Conservation (phyloP, 2,797 vertebrate genomes). For the Oreonectes daqikongensis region DNA sequence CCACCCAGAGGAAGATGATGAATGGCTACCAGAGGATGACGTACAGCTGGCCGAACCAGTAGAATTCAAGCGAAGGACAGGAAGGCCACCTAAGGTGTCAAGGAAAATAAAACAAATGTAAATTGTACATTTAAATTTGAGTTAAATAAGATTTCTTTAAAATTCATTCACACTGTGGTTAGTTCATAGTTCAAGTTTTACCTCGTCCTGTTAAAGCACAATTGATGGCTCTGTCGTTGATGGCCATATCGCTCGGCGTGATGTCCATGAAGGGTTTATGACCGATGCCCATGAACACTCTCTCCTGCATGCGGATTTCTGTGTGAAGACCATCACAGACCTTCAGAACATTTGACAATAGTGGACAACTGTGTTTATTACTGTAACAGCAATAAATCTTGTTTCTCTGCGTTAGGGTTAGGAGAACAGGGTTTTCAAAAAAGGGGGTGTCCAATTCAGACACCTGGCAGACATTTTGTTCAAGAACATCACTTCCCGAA, state of each 20-base stretch:
- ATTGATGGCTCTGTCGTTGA: conserved; percentile 79
- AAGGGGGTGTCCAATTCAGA: no score
- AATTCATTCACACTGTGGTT: neutral
- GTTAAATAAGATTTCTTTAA: neutral
- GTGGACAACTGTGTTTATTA: neutral
- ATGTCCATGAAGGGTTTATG: conserved; percentile 86
- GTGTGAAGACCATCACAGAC: conserved; percentile 44
- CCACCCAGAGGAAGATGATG: conserved; percentile 74
- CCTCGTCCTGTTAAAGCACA: conserved; percentile 74
- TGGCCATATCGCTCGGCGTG: conserved; percentile 83
- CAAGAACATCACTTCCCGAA: no score
- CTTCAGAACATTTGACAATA: neutral
- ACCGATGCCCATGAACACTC: conserved; percentile 84
- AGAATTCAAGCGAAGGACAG: conserved; percentile 71
- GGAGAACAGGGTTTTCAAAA: neutral
- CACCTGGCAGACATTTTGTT: no score
- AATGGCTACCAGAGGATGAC: conserved; percentile 73
- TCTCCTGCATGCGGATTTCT: conserved; percentile 84
- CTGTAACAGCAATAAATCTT: neutral
- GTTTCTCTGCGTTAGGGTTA: no score
- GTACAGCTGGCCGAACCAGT: conserved; percentile 73
- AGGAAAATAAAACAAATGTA: neutral
- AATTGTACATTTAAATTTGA: neutral
- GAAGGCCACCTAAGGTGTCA: conserved; percentile 49
- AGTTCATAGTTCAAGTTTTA: no score